A percentile compares a stretch with the other conserved stretches of the same genome.
Evolutionary conservation across 2,113 vertebrate genomes (phyloP).

Genomic region (Mandrillus leucophaeus): DNA sequence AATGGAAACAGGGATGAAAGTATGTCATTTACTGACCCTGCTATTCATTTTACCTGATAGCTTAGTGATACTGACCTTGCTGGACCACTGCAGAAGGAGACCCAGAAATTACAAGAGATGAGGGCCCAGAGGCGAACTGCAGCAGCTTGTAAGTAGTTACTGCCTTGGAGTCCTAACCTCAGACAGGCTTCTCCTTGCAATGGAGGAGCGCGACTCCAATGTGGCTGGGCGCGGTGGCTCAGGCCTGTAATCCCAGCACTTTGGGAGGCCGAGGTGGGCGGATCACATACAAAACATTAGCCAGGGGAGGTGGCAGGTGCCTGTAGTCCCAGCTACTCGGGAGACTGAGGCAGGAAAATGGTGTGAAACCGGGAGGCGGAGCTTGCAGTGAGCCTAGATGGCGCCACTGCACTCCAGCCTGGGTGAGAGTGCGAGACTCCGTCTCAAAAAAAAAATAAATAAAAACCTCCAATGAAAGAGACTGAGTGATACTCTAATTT

Average conservation of each 20-base stretch:
- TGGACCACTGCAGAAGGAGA: slow-evolving; percentile 92
- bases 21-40: neutral
- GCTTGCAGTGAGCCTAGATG: no score
- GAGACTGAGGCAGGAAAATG: no score
- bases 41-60: slow-evolving; percentile 77
- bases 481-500: neutral
- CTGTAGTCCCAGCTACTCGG: no score
- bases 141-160: slow-evolving; percentile 80
- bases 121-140: slow-evolving; percentile 76
- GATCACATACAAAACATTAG: no score
- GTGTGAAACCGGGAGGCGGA: no score
- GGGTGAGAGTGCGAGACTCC: no score
- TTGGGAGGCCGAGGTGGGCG: no score
- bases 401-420: no score
- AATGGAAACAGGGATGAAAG: neutral
- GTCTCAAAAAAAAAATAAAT: no score
- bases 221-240: no score
- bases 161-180: neutral
- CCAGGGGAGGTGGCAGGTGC: rapidly evolving
- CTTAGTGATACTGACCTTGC: slow-evolving; percentile 91
- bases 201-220: no score
- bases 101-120: slow-evolving; percentile 90
- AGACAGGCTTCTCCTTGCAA: neutral
- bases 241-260: no score
- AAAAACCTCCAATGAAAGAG: neutral